These are phyloP conservation scores for Agelaius phoeniceus DNA, from an alignment of 2,113 vertebrate genomes.

Conservation along the genomic window DNA sequence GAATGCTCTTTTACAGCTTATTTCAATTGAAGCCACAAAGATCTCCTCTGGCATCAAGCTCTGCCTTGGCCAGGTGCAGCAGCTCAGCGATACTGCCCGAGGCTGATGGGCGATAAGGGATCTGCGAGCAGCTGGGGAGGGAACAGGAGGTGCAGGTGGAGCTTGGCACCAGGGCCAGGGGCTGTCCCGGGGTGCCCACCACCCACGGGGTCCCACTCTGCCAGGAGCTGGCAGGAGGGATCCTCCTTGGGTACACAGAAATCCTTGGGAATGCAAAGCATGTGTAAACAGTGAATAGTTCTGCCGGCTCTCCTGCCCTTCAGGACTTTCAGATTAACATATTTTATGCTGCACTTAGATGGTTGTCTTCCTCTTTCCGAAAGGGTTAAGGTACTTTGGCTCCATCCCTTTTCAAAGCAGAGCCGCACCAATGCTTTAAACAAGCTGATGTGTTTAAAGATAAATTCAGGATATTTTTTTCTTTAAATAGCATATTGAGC, in stretches of 20 bases:
- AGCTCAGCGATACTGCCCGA: rapidly evolving
- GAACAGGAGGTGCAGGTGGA: neutral
- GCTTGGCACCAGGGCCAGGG: neutral
- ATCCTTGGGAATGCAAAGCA: constrained; percentile 45
- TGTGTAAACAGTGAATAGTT: constrained; percentile 40
- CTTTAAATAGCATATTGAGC: neutral
- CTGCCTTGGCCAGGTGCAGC: neutral
- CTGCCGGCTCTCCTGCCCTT: neutral
- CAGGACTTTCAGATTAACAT: neutral
- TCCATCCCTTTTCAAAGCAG: neutral
- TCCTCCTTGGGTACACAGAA: neutral
- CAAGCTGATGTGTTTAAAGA: constrained; percentile 6
- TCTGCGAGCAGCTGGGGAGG: neutral
- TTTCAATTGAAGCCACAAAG: neutral
- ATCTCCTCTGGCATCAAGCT: neutral
- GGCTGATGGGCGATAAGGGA: neutral
- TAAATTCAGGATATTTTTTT: neutral
- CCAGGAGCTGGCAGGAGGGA: neutral
- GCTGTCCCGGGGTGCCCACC: neutral
- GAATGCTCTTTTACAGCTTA: neutral
- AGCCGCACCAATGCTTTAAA: neutral
- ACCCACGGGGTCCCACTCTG: neutral
- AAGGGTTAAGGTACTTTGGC: neutral
- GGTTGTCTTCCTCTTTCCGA: neutral
- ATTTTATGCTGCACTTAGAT: neutral